Percentiles rank a stretch among this genome's conserved stretches.
Conservation (phyloP, 2,797 vertebrate species). For the Gastrophryne carolinensis region DNA sequence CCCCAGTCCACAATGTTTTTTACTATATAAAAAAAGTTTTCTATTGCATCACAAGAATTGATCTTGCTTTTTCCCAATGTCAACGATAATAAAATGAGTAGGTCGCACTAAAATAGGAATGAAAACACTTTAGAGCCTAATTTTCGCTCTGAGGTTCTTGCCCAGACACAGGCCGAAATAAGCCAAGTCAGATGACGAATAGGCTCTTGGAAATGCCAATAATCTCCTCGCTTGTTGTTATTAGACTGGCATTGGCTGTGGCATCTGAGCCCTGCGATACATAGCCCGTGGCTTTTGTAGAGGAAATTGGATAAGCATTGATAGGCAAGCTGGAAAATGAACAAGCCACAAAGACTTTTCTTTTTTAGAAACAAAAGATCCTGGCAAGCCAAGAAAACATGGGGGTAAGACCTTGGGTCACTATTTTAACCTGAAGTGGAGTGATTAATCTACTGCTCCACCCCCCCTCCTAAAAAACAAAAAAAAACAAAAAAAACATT, state of each 20-base stretch:
- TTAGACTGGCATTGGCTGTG: not conserved
- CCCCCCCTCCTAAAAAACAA: no score
- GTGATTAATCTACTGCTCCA: constrained; percentile 38
- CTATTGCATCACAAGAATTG: not conserved
- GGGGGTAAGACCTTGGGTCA: not conserved
- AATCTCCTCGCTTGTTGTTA: constrained; percentile 14
- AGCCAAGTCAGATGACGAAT: constrained; percentile 12
- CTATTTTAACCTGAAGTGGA: not conserved
- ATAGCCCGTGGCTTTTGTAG: not conserved
- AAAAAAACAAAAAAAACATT: constrained; percentile 25
- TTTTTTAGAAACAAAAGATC: not conserved
- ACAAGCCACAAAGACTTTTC: not conserved
- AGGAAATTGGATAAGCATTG: not conserved
- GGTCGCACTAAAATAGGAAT: constrained; percentile 17
- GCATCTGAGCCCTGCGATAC: not conserved
- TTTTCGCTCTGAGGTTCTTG: not conserved
- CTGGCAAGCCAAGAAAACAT: not conserved
- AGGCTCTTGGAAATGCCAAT: constrained; percentile 12
- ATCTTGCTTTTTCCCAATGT: not conserved
- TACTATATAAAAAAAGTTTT: not conserved
- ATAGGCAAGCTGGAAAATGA: not conserved
- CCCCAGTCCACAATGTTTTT: no score
- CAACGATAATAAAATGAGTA: constrained; percentile 26
- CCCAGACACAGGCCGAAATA: not conserved
- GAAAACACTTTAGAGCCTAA: constrained; percentile 6